Percentiles rank a stretch among this genome's conserved stretches.
Evolutionary conservation across 2,888 invertebrate species (phyloP).

Genomic region (Erannis defoliaria): DNA sequence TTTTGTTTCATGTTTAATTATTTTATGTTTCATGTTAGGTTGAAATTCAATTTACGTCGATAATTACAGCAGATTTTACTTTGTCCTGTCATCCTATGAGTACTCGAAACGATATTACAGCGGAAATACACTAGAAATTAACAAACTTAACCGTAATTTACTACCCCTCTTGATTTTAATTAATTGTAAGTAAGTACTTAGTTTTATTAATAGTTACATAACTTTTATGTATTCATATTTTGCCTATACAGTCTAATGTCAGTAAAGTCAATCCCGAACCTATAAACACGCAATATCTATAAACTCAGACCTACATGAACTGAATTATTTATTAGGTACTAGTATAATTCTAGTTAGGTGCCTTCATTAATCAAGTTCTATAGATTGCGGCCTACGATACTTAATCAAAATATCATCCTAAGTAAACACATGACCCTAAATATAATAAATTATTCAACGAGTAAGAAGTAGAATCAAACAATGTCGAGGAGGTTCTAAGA

Average conservation of each 20-base stretch:
- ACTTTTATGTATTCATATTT: not conserved
- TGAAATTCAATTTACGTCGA: no score
- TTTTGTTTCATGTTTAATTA: no score
- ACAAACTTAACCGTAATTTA: no score
- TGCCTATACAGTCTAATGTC: not conserved
- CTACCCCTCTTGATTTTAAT: no score
- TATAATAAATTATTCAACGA: constrained; percentile 43
- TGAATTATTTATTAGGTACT: constrained; percentile 56
- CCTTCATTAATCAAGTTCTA: constrained; percentile 68
- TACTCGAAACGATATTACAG: no score
- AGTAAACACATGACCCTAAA: constrained; percentile 70
- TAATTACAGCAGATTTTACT: no score
- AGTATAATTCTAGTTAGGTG: constrained; percentile 43
- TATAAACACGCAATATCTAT: constrained; percentile 6
- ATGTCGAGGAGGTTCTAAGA: constrained; percentile 3
- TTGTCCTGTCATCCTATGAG: no score
- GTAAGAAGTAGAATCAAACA: constrained; percentile 21
- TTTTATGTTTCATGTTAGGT: no score
- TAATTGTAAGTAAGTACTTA: no score
- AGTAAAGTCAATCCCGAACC: not conserved
- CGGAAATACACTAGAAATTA: no score
- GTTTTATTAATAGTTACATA: not conserved
- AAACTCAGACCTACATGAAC: constrained; percentile 20
- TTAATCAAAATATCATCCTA: constrained; percentile 76
- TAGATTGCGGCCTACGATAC: constrained; percentile 59